These are phyloP conservation scores for Artibeus jamaicensis DNA, from an alignment of 2,797 vertebrate genomes.

Conservation along the genomic window DNA sequence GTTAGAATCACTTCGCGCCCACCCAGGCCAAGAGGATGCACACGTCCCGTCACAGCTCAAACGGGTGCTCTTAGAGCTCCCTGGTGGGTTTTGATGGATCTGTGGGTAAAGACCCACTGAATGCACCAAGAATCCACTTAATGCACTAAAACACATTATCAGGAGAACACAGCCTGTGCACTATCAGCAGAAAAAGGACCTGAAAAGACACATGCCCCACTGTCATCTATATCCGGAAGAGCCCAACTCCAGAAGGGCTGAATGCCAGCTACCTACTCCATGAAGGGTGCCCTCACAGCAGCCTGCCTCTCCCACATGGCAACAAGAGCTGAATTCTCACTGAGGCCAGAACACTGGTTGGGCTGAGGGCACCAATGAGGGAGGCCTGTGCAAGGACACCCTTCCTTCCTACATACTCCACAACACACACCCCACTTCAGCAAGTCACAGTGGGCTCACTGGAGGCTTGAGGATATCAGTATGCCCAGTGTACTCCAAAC, in stretches of 20 bases:
- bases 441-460: not conserved
- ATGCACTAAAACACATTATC: not conserved
- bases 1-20: not conserved
- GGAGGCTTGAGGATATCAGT: not conserved
- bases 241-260: not conserved
- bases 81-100: not conserved
- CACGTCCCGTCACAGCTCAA: not conserved
- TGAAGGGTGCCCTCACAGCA: not conserved
- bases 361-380: not conserved
- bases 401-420: not conserved
- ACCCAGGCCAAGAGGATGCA: not conserved
- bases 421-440: accelerated
- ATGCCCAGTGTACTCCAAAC: not conserved
- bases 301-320: not conserved
- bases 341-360: not conserved
- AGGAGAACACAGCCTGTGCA: not conserved
- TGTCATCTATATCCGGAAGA: not conserved
- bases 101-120: not conserved
- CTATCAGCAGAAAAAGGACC: not conserved
- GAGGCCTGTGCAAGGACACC: not conserved
- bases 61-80: not conserved
- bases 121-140: not conserved
- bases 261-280: not conserved
- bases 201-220: not conserved
- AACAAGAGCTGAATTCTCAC: not conserved